Evolutionary conservation across 2,797 vertebrate species (phyloP).

Genomic region (Rhabdomys pumilio): DNA sequence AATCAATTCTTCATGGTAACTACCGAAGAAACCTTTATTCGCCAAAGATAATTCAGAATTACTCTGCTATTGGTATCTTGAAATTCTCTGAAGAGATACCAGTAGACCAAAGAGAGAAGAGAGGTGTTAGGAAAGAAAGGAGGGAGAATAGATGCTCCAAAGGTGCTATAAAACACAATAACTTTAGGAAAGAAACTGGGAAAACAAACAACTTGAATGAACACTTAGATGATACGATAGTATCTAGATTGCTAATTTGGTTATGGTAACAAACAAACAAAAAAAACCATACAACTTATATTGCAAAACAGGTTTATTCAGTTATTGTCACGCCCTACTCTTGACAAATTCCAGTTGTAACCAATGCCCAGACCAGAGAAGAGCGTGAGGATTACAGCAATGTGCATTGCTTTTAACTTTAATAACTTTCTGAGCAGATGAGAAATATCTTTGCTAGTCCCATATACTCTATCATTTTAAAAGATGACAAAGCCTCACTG

Average conservation of each 20-base stretch:
- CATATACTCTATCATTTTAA: not conserved
- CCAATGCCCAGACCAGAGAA: not conserved
- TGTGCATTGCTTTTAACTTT: not conserved
- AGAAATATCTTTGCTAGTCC: not conserved
- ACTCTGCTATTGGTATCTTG: not conserved
- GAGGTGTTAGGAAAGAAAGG: not conserved
- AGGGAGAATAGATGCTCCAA: not conserved
- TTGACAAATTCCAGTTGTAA: not conserved
- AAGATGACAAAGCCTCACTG: not conserved
- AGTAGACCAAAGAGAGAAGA: not conserved
- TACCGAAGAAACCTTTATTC: not conserved
- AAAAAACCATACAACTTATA: not conserved
- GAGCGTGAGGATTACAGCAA: not conserved
- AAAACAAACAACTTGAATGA: not conserved
- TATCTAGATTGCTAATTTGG: not conserved
- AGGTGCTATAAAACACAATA: not conserved
- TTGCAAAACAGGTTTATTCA: not conserved
- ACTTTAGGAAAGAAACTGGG: not conserved
- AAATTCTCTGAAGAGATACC: constrained; percentile 1
- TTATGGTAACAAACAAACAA: not conserved
- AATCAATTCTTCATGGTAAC: not conserved
- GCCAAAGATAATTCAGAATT: not conserved
- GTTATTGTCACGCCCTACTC: not conserved
- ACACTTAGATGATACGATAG: not conserved
- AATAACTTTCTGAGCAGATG: not conserved